Evolutionary conservation across 2,888 invertebrate species (phyloP), one percentile per base, ranked within the genome.

Genomic region (Aporophyla lueneburgensis): DNA sequence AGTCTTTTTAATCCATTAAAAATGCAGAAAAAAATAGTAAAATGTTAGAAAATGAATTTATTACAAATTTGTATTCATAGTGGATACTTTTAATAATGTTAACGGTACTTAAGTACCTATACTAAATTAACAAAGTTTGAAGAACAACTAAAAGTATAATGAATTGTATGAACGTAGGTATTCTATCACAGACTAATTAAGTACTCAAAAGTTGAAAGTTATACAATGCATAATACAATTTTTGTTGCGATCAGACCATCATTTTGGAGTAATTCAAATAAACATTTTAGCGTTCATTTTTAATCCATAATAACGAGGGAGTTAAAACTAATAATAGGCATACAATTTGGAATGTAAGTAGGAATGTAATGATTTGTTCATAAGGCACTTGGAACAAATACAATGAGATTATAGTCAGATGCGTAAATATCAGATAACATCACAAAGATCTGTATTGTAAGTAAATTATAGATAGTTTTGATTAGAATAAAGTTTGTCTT

Each of bases 321-420:
- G 49, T 71, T 74, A 69, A 65, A 79, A 68, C 40, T 74, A 72
- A 71, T 69, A 72, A 58, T 61, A 78, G 54, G 51, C 62, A 70
- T 78, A 72, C 24, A 82, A 84, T 89, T 89, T 92, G 94, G 93
- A 95, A 94, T 95, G 93, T 92, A 90, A 89, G 87, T 93, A 93
- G 94, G 94, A 95, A 95, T 96, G 94, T 91, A 92, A 93, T 90
- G 91, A 95, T 95, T 95, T 95, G 94, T 95, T 95, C 94, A 92
- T 96, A 96, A 96, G 96, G 96, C 96, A 96, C 96, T 96, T 96
- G 93, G 94, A 96, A 96, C 95, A 95, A 96, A 96, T 95, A 95
- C 91, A 93, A 88, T 90, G 91, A 94, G 92, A 93, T 93, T 92
- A 90, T 92, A 91, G 89, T 92, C 90, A 90, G 90, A 88, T 86